Base-by-base conservation (phyloP, 64 coral and sea anemone genomes). In the Orbicella faveolata region DNA sequence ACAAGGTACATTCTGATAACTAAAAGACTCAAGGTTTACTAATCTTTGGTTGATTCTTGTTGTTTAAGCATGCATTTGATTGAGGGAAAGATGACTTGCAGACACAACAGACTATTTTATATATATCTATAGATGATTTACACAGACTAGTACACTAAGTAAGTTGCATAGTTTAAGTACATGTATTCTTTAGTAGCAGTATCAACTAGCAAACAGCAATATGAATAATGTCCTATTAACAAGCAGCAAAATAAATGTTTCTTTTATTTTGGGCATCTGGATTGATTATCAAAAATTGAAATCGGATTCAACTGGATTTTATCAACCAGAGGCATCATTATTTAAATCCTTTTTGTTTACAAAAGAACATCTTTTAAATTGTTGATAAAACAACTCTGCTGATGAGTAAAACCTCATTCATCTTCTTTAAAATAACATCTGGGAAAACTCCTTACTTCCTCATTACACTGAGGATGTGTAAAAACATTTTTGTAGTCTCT, bases 351-450 rank as follows among this genome's bases (percentile, higher is more conserved):
- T 79, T 55, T 23, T 57, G 77, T 57, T 79, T 83, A 20, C 55
- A 83, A 85, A 72, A 11, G 36, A 72, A 72, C 70, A 85, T 70
- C 21, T 41, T 85, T 72, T 26, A 44, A n/a, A 20, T 85, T 73
- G 23, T 8, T 72, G n/a, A 69, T 44, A 73, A 70, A 72, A 85
- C 67, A 68, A 37, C 63, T 48, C 21, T 73, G 20, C 36, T 14
- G 64, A 85, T 51, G 64, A 73, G 64, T 73, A 26, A 85, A 85
- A 85, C 63, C 82, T 73, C 63, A 36, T 68, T 67, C 65, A 52
- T 77, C 41, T 76, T 19, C 7, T 77, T 77, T 48, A 6, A 23
- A n/a, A 51, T 23, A 51, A 23, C 5, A 70, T 70, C 10, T 26
- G 11, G 67, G 25, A 70, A 70, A 70, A n/a, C 21, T 70, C 67